Evolutionary conservation across 2,113 vertebrate genomes (phyloP).

Genomic region (Oryzias celebensis): DNA sequence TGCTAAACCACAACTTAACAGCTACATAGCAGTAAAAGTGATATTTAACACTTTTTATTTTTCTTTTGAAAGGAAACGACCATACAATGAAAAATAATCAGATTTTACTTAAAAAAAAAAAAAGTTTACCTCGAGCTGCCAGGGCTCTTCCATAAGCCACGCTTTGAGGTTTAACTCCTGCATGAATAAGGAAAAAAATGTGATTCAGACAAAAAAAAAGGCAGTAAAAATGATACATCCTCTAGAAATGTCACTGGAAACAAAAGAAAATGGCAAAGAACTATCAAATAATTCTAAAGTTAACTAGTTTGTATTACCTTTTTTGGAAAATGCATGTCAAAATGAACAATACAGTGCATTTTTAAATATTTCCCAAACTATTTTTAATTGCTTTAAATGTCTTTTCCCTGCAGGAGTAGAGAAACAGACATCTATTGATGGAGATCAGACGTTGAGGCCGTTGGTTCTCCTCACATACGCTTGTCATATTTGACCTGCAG

Average conservation of each 20-base stretch:
- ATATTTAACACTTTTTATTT: not conserved
- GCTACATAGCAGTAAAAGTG: not conserved
- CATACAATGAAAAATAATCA: not conserved
- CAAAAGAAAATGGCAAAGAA: too few relatives aligned
- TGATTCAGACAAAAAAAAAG: too few relatives aligned
- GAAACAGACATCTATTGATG: conserved; percentile 39
- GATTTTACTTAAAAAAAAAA: not conserved
- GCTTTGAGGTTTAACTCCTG: conserved; percentile 69
- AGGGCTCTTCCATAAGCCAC: conserved; percentile 60
- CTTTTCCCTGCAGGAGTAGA: not conserved
- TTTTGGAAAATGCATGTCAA: too few relatives aligned
- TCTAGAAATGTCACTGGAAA: too few relatives aligned
- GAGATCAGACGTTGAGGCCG: conserved; percentile 11
- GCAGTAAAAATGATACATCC: too few relatives aligned
- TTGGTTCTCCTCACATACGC: conserved; percentile 34
- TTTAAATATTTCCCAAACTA: too few relatives aligned
- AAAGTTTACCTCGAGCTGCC: conserved; percentile 56
- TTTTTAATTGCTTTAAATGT: too few relatives aligned
- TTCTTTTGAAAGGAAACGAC: not conserved
- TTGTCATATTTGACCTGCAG: conserved; percentile 62
- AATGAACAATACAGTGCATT: too few relatives aligned
- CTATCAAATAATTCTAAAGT: too few relatives aligned
- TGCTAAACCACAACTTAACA: not conserved
- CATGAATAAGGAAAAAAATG: not conserved
- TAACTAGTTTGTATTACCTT: too few relatives aligned